Evolutionary conservation across 2,888 invertebrate species (phyloP).

Genomic region (Euproctis similis): DNA sequence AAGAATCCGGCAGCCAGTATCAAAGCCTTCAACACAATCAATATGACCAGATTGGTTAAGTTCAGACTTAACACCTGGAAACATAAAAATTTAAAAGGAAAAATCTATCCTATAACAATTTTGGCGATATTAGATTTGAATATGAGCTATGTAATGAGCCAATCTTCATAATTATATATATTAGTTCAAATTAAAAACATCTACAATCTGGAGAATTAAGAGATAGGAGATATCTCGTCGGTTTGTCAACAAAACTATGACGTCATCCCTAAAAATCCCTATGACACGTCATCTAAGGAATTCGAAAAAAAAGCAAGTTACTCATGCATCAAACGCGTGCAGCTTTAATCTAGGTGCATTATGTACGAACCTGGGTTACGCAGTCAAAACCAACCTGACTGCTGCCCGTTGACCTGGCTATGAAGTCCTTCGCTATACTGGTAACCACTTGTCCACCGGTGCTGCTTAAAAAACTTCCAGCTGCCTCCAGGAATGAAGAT

Average conservation of each 20-base stretch:
- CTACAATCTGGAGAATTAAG: no score
- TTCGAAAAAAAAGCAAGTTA: constrained; percentile 23
- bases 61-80: constrained; percentile 85
- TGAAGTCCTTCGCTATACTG: constrained; percentile 79
- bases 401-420: constrained; percentile 80
- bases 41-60: constrained; percentile 85
- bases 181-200: no score
- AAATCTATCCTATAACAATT: no score
- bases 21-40: constrained; percentile 86
- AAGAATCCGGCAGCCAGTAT: constrained; percentile 88
- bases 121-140: no score
- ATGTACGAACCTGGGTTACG: constrained; percentile 70
- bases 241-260: constrained; percentile 5
- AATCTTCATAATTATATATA: no score
- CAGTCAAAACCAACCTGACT: constrained; percentile 80
- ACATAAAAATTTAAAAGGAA: not conserved
- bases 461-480: constrained; percentile 58
- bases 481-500: constrained; percentile 54
- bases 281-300: constrained; percentile 13
- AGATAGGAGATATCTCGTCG: no score
- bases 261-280: constrained; percentile 11
- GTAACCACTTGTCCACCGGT: constrained; percentile 72
- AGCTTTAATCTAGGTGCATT: constrained; percentile 37
- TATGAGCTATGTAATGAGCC: no score
- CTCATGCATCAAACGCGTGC: constrained; percentile 49